These are phyloP conservation scores for Rhabdophis nuchalis DNA, from an alignment of 2,797 vertebrate genomes.

Conservation along the genomic window DNA sequence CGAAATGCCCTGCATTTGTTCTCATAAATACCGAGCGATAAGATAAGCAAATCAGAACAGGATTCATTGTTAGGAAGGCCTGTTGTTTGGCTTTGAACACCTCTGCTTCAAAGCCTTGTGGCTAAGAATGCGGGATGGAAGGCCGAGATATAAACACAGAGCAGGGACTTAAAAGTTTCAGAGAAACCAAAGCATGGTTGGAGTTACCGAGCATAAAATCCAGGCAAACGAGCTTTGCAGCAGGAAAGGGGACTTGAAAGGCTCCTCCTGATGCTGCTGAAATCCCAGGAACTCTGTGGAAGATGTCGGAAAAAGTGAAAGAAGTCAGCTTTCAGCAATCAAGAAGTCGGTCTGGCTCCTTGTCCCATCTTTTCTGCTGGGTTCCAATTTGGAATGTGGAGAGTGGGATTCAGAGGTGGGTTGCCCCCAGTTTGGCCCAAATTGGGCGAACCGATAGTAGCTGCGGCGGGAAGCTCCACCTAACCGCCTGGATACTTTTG, in stretches of 20 bases:
- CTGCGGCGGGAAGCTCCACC: too few relatives aligned
- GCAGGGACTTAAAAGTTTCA: neutral
- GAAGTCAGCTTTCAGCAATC: neutral
- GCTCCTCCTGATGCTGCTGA: neutral
- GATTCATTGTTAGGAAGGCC: neutral
- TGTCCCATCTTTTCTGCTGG: neutral
- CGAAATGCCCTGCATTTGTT: neutral
- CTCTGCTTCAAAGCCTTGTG: neutral
- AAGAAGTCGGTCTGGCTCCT: neutral
- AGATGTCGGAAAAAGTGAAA: neutral
- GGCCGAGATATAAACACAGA: neutral
- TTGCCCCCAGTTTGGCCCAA: too few relatives aligned
- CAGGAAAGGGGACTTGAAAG: neutral
- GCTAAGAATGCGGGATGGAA: neutral
- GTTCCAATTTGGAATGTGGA: neutral
- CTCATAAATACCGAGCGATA: neutral
- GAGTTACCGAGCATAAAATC: neutral
- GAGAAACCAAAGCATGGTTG: neutral
- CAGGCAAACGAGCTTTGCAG: neutral
- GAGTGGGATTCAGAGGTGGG: neutral
- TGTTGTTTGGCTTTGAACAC: conserved; percentile 1
- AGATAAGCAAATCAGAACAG: neutral
- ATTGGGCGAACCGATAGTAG: too few relatives aligned
- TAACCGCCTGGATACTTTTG: too few relatives aligned
- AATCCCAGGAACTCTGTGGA: neutral